Percentiles rank a stretch among this genome's conserved stretches.
Evolutionary conservation across 1,140 invertebrate species (phyloP).

Genomic region (Magallana ariakensis): DNA sequence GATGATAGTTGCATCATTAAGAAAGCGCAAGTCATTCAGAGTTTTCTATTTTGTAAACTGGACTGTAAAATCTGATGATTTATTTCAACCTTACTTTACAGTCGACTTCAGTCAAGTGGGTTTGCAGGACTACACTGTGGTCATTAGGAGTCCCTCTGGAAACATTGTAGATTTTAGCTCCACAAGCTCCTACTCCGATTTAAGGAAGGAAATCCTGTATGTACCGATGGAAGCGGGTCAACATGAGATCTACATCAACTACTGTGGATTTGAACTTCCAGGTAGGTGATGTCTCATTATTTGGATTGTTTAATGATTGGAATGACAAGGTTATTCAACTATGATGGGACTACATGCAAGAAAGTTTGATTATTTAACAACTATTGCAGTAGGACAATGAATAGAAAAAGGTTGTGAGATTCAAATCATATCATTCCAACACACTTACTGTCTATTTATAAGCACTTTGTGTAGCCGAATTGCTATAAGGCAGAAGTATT

Average conservation of each 20-base stretch:
- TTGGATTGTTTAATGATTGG: not conserved
- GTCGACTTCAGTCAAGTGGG: constrained; percentile 93
- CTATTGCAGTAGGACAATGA: too few species aligned
- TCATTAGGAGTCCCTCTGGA: constrained; percentile 92
- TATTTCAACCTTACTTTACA: constrained; percentile 76
- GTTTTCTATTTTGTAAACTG: not conserved
- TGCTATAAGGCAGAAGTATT: too few species aligned
- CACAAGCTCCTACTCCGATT: constrained; percentile 79
- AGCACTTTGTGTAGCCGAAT: too few species aligned
- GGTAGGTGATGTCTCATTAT: constrained; percentile 74
- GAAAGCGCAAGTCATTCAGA: not conserved
- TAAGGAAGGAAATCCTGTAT: constrained; percentile 84
- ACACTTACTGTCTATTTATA: too few species aligned
- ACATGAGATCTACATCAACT: constrained; percentile 87
- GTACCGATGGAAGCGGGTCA: constrained; percentile 86
- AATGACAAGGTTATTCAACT: not conserved
- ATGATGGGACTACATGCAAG: not conserved
- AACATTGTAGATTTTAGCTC: constrained; percentile 90
- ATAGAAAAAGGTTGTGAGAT: too few species aligned
- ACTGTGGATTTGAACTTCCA: constrained; percentile 85
- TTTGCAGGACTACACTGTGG: constrained; percentile 92
- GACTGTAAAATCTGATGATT: too few species aligned
- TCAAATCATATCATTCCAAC: too few species aligned
- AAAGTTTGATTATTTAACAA: too few species aligned
- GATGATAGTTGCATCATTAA: too few species aligned